Base-by-base conservation (phyloP, 2,797 vertebrate genomes). In the Acanthurus leucopareius region DNA sequence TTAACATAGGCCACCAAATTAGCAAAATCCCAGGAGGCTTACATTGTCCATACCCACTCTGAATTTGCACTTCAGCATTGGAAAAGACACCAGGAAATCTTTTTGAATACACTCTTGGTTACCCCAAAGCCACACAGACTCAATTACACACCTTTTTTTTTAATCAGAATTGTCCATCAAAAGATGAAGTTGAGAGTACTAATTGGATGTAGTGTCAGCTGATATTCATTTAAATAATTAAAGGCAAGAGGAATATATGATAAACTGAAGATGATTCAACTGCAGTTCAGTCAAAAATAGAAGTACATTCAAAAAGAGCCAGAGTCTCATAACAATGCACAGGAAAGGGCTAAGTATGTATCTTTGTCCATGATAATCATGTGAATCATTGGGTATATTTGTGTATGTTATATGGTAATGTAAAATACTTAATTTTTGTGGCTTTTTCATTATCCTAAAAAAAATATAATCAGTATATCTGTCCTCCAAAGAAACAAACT, bases 331-430 rank as follows among this genome's bases (percentile, higher is more conserved):
- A 20, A 60, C 56, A 52, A 40, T 1, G 5, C 48, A 38, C 53
- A 66, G 76, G 62, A 40, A 80, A 80, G 73, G 70, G 17, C 42
- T 4, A 22, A 20, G 13, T 22, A 44, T 60, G 3, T 61, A 1
- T 44, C 10, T 44, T n/a, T 5, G 11, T 44, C 9, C 38, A 7
- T 40, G 10, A 10, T 40, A 40, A 7, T 40, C 38, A 7, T 40
- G 10, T 40, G 10, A 40, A 40, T 25, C 25, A 25, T 25, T 25
- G 25, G 25, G 25, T 7, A 5, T 40, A 5, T 40, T 40, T 7
- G 6, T 40, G 38, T 40, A 44, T 44, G 9, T 44, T 10, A 8
- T 8, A 13, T 57, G 28, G 48, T n/a, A 3, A 38, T 13, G 9
- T 69, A 45, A 53, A 15, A 28, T 10, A 42, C 32, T 52, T 51